Evolutionary conservation across 2,888 invertebrate genomes (phyloP), one percentile per base, ranked within the genome.

Genomic region (Cosmia trapezina): DNA sequence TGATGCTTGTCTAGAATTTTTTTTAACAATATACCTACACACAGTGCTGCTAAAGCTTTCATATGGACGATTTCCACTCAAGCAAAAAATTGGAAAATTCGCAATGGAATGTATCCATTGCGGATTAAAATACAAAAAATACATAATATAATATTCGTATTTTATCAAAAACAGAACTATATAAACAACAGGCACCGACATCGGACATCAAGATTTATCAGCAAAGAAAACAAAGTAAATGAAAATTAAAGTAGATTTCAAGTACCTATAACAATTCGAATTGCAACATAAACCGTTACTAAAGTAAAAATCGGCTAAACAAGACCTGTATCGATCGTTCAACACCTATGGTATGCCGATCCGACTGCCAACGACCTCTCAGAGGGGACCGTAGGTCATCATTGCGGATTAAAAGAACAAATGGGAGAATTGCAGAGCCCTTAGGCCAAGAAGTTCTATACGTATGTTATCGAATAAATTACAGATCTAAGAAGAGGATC

Each of bases 361-460:
- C 86, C 72, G 78, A 67, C 81, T 76, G 76, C 78, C 80, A 83
- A 73, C 83, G 88, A 88, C 87, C 89, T 88, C 81, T 85, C 75
- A 77, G 51, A 70, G 75, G 73, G 74, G 72, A 78, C 80, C 83
- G 83, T 84, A 88, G 85, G 86, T 86, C 84, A 87, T 86, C 87
- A 85, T 85, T 73, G 86, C 86, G 77, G 86, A 87, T 88, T 85
- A 88, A 86, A 78, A 70, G 74, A 77, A 82, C 78, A 78, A 87
- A 83, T 85, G 78, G 81, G 77, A 78, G 83, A 78, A 85, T 78
- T 76, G 76, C 80, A 60, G 74, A 80, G 22, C 54, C 57, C 51
- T 59, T 22, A 54, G 8, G 22, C 6, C 28, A n/a, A 19, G 17
- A 54, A 43, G n/a, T 43, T 60, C n/a, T 28, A 61, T 68, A 28